Conservation (phyloP, 2,113 vertebrate genomes). For the Caranx ignobilis region DNA sequence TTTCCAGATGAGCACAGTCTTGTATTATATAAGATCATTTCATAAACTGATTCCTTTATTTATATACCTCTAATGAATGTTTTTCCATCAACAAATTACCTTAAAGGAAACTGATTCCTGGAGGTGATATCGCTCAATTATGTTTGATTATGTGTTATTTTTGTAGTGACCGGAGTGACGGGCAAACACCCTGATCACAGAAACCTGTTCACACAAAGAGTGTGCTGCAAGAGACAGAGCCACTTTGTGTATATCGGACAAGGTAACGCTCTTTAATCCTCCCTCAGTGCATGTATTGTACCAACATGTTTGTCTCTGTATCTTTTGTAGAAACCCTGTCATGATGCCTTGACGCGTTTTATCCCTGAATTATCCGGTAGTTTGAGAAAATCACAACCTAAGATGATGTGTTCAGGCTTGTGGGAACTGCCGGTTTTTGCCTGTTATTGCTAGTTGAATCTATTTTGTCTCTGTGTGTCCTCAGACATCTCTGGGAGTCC, state of each 20-base stretch:
- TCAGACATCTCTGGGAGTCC: conserved; percentile 84
- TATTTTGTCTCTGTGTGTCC: neutral
- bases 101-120: neutral
- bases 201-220: conserved; percentile 81
- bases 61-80: neutral
- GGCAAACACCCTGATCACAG: conserved; percentile 64
- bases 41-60: neutral
- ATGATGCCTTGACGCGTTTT: neutral
- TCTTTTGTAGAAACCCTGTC: too few relatives aligned
- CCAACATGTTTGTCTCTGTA: neutral
- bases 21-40: neutral
- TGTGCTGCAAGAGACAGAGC: conserved; percentile 85
- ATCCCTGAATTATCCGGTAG: neutral
- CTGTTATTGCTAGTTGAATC: neutral
- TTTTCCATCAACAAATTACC: neutral
- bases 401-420: too few relatives aligned
- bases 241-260: conserved; percentile 82
- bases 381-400: neutral
- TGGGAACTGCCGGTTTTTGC: too few relatives aligned
- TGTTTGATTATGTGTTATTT: conserved; percentile 23
- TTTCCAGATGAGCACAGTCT: neutral
- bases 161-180: conserved; percentile 66
- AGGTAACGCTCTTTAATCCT: conserved; percentile 59
- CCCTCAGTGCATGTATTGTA: neutral
- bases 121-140: neutral